These are phyloP conservation scores for Lophura swinhoii DNA, from an alignment of 2,797 vertebrate genomes.

Conservation along the genomic window DNA sequence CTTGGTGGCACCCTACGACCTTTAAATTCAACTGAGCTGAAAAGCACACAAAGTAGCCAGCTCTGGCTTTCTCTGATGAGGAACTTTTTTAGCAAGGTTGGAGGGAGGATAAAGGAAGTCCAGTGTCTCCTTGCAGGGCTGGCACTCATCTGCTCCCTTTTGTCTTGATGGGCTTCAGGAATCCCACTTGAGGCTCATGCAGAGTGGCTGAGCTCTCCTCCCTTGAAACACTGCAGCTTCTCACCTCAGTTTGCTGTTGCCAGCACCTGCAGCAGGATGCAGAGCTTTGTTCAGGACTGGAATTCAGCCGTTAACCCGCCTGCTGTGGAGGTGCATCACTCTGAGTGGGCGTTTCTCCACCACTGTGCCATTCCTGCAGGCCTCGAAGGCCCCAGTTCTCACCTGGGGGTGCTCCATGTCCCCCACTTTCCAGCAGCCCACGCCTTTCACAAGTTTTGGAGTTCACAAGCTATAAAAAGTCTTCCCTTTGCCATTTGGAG, in stretches of 20 bases:
- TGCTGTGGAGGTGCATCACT: neutral
- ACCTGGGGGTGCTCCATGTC: accelerated
- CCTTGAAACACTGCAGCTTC: accelerated
- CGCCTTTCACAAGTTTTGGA: neutral
- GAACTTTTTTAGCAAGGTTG: neutral
- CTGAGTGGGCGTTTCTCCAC: accelerated
- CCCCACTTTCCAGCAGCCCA: neutral
- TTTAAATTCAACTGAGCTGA: conserved; percentile 56
- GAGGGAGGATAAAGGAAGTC: neutral
- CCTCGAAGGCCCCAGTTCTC: neutral
- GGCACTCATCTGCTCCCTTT: neutral
- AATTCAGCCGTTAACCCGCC: neutral
- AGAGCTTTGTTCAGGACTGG: neutral
- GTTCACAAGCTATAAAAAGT: conserved; percentile 66
- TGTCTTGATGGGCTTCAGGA: neutral
- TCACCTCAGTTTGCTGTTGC: neutral
- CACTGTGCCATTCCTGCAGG: accelerated
- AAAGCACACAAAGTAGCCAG: neutral
- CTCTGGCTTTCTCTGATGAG: neutral
- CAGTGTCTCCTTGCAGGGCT: neutral
- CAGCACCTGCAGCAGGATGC: neutral
- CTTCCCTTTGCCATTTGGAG: conserved; percentile 74
- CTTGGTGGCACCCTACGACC: conserved; percentile 68
- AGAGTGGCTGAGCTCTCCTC: neutral
- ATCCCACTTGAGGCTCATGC: neutral